These are phyloP conservation scores for Folsomia manolachei DNA, from an alignment of 2,888 invertebrate genomes.

Conservation along the genomic window DNA sequence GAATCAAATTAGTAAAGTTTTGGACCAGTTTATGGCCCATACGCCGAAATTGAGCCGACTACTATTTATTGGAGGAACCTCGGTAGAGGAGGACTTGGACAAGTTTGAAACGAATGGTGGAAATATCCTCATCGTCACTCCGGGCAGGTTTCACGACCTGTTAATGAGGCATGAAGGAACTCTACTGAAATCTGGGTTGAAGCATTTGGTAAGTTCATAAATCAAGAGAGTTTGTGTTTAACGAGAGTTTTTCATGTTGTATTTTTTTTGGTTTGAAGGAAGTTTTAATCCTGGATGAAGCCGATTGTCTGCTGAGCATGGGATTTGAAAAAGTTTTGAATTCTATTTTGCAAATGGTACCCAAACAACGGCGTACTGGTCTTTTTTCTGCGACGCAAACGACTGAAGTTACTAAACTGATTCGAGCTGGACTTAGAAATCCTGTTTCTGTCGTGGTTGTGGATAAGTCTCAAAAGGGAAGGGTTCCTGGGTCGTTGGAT, in stretches of 20 bases:
- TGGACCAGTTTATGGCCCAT: slow-evolving; percentile 57
- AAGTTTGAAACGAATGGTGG: slow-evolving; percentile 67
- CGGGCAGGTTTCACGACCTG: slow-evolving; percentile 87
- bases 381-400: slow-evolving; percentile 99
- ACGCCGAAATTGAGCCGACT: slow-evolving; percentile 53
- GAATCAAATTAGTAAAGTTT: slow-evolving; percentile 74
- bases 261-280: slow-evolving; percentile 62
- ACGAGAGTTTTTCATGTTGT: background rate
- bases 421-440: slow-evolving; percentile 89
- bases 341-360: slow-evolving; percentile 83
- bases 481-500: slow-evolving; percentile 58
- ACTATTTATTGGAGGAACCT: slow-evolving; percentile 72
- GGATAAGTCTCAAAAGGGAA: slow-evolving; percentile 68
- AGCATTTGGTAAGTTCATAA: slow-evolving; percentile 65
- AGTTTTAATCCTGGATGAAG: slow-evolving; percentile 91
- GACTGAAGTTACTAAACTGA: slow-evolving; percentile 83
- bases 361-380: slow-evolving; percentile 89
- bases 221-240: background rate
- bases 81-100: slow-evolving; percentile 71
- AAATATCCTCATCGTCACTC: slow-evolving; percentile 89
- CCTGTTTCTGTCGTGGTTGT: slow-evolving; percentile 86
- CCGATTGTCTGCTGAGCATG: slow-evolving; percentile 87
- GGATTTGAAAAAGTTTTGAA: slow-evolving; percentile 84
- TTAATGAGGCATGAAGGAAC: slow-evolving; percentile 58
- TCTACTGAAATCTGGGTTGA: slow-evolving; percentile 69